phyloP scores from a whole-genome alignment of 2,797 vertebrate species.

The Anguilla megastoma region DNA sequence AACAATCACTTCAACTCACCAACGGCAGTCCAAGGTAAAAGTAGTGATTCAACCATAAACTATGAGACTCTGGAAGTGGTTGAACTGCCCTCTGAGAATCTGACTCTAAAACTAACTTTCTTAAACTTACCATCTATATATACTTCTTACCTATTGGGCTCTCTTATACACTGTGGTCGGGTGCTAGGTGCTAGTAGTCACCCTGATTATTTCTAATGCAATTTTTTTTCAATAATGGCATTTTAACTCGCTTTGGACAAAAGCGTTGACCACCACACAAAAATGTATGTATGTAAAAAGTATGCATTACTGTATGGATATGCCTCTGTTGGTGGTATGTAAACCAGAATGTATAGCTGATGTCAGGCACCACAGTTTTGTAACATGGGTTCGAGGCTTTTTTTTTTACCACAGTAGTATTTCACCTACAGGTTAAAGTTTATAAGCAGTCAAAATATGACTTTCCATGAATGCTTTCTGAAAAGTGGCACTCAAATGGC shows the following conservation, averaged over 20 bases:
- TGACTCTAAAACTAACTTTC: neutral
- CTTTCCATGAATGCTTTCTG: neutral
- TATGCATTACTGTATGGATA: neutral
- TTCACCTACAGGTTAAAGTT: neutral
- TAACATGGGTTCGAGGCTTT: too few relatives aligned
- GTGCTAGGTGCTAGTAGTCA: neutral
- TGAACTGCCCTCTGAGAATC: too few relatives aligned
- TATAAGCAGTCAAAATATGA: neutral
- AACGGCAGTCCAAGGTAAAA: too few relatives aligned
- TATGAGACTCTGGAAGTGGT: too few relatives aligned
- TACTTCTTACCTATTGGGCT: neutral
- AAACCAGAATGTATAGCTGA: neutral
- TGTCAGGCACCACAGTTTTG: too few relatives aligned
- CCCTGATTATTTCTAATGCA: neutral
- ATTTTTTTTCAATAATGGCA: neutral
- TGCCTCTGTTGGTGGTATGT: neutral
- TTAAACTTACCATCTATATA: neutral
- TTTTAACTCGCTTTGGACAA: neutral
- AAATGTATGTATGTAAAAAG: neutral
- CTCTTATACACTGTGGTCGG: neutral
- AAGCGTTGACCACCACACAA: neutral
- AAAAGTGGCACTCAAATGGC: neutral
- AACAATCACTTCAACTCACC: too few relatives aligned
- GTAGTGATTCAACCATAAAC: too few relatives aligned
- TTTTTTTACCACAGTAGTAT: neutral